These are phyloP conservation scores for Trissolcus japonicus DNA, from an alignment of 2,888 invertebrate genomes.

Conservation along the genomic window DNA sequence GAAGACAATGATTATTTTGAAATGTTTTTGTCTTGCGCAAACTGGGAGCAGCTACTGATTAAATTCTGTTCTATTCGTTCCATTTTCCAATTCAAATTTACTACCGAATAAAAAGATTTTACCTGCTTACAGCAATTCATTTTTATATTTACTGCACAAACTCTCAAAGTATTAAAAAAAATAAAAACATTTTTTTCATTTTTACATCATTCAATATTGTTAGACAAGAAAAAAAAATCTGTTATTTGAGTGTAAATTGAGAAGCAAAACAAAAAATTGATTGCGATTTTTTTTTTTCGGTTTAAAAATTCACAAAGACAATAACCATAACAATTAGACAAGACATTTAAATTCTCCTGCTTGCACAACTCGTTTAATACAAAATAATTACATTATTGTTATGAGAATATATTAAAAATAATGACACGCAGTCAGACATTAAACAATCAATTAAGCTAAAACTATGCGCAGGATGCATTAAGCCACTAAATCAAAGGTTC, in stretches of 20 bases:
- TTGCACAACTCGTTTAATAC: neutral
- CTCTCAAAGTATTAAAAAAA: neutral
- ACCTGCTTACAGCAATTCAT: too few species aligned
- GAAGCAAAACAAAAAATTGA: too few species aligned
- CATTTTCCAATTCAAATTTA: neutral
- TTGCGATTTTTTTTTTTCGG: too few species aligned
- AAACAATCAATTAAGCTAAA: constrained; percentile 30
- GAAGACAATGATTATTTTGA: neutral
- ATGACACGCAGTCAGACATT: constrained; percentile 12
- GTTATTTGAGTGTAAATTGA: too few species aligned
- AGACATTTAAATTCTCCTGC: too few species aligned
- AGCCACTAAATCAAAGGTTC: neutral
- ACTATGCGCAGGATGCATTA: constrained; percentile 29
- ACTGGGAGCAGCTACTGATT: neutral
- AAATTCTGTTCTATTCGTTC: too few species aligned
- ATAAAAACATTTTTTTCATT: neutral
- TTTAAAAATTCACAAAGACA: too few species aligned
- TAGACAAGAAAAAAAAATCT: neutral
- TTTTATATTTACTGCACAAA: neutral
- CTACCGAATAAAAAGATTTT: too few species aligned
- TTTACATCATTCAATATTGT: neutral
- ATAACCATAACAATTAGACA: too few species aligned
- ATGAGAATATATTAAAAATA: constrained; percentile 23
- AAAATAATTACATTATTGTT: constrained; percentile 23
- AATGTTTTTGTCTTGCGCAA: constrained; percentile 7